Evolutionary conservation across 2,113 vertebrate species (phyloP), one percentile per base, ranked within the genome.

Genomic region (Xyrauchen texanus): DNA sequence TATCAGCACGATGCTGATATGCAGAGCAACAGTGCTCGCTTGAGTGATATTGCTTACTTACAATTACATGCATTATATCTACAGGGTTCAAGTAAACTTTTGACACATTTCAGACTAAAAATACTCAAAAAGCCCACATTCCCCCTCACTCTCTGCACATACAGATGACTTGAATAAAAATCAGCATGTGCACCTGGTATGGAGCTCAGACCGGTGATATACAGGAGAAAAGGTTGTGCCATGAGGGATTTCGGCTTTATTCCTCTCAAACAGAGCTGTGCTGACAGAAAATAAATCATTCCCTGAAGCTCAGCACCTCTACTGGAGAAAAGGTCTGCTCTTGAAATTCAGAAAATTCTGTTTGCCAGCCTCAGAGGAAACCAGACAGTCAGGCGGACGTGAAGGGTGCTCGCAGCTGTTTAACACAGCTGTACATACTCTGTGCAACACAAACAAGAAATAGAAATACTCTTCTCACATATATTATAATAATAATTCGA

Each of bases 231-330:
- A 72, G 55, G 69, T 60, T 72, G 69, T 16, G 69, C 42, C 42
- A 0, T 16, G 69, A 72, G 69, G 55, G 69, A 72, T 44, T 10
- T 16, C 13, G 4, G 44, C 55, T 72, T 45, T 46, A 72, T 72
- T 72, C n/a, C 44, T 60, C 6, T 49, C 55, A 46, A 60, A 72
- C 58, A 72, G 53, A 72, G 53, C 34, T 13, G 46, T 46, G 53
- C 69, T 60, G 69, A 16, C 69, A 72, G 69, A 72, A 72, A 72
- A 34, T 34, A 34, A 60, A 72, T 60, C 42, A 72, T 44, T 72
- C 53, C 69, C 69, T 57, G n/a, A 44, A 72, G 69, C 69, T 46
- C n/a, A 10, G 15, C 13, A 58, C 69, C 45, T 45, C 55, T 57
- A 57, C 53, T 6, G 53, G 53, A 57, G 12, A 57, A 57, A 6